Percentiles rank a stretch among this genome's conserved stretches.
These are phyloP conservation scores for Cephus pygmeus DNA, from an alignment of 2,888 invertebrate genomes.

Conservation along the genomic window DNA sequence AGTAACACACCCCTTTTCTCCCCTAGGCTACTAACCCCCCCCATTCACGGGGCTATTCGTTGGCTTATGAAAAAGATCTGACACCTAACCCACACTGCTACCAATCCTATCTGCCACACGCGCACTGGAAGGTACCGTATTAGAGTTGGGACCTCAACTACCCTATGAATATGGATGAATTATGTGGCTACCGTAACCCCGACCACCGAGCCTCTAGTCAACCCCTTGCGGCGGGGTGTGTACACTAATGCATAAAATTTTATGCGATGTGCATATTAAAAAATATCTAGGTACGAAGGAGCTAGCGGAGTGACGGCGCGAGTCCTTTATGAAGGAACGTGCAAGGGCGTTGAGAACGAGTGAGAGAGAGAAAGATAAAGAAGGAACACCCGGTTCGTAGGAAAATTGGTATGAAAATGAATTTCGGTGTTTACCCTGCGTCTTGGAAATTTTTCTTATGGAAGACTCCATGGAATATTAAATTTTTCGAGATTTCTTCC, in stretches of 20 bases:
- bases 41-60: not conserved
- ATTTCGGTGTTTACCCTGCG: not conserved
- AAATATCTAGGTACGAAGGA: not conserved
- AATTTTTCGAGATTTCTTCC: no score
- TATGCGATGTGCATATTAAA: constrained; percentile 22
- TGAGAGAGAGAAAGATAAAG: not conserved
- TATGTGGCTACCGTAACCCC: constrained; percentile 5
- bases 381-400: not conserved
- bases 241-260: constrained; percentile 12
- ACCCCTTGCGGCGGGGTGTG: not conserved
- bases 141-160: no score
- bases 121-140: not conserved
- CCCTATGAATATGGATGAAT: constrained; percentile 26
- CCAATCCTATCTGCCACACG: not conserved
- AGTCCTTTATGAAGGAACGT: not conserved
- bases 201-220: no score
- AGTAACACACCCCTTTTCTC: not conserved
- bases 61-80: not conserved
- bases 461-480: no score
- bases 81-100: not conserved
- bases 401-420: not conserved
- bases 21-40: not conserved
- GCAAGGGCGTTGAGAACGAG: not conserved
- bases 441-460: not conserved
- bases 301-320: not conserved